These are phyloP conservation scores for Rana temporaria DNA, from an alignment of 2,113 vertebrate genomes.

Conservation along the genomic window DNA sequence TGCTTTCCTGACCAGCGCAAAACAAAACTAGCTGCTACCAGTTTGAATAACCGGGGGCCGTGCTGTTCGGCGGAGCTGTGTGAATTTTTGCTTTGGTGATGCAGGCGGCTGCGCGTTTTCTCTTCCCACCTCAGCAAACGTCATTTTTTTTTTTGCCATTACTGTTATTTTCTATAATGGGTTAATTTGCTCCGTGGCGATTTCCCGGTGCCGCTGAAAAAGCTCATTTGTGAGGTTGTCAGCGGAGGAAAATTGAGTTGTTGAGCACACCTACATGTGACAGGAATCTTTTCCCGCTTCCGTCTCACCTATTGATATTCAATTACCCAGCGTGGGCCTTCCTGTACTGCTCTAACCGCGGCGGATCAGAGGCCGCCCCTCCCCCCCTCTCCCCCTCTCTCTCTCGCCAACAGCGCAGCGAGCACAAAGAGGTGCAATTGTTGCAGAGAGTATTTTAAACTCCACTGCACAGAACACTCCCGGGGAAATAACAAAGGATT, in stretches of 20 bases:
- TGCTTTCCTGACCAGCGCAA: too few species aligned
- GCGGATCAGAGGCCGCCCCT: conserved; percentile 3
- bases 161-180: conserved; percentile 38
- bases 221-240: conserved; percentile 75
- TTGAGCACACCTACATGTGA: conserved; percentile 68
- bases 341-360: not conserved
- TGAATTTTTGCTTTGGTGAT: too few species aligned
- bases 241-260: conserved; percentile 71
- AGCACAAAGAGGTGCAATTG: not conserved
- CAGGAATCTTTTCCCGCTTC: conserved; percentile 68
- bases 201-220: conserved; percentile 60
- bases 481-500: not conserved
- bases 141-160: not conserved
- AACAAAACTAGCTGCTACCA: too few species aligned
- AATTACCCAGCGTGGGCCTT: conserved; percentile 63
- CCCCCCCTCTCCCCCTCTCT: not conserved
- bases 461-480: not conserved
- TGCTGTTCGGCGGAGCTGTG: too few species aligned
- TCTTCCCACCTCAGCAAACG: not conserved
- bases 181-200: conserved; percentile 42
- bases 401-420: not conserved
- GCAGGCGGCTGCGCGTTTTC: too few species aligned
- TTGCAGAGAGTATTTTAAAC: not conserved
- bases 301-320: conserved; percentile 74
- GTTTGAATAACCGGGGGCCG: too few species aligned